Conservation (phyloP, 2,888 invertebrate species). For the Diplazon laetatorius region DNA sequence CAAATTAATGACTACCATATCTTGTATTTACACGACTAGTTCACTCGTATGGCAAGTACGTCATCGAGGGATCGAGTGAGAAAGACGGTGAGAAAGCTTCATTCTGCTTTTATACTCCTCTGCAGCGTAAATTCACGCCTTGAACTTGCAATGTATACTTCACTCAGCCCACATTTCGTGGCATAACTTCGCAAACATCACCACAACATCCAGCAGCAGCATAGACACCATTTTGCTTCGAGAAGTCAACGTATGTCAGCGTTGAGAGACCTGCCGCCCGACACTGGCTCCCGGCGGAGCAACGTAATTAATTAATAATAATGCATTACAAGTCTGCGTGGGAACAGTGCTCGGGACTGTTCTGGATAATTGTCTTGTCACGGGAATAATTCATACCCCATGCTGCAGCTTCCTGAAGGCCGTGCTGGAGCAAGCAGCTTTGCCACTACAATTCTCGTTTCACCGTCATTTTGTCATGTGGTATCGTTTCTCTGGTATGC, state of each 20-base stretch:
- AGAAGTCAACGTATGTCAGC: conserved; percentile 33
- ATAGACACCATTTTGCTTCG: conserved; percentile 18
- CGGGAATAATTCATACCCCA: conserved; percentile 73
- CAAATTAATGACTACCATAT: conserved; percentile 19
- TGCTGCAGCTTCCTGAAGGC: conserved; percentile 15
- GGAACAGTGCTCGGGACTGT: conserved; percentile 70
- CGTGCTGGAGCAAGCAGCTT: background rate
- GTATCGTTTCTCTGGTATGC: background rate
- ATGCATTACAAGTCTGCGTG: conserved; percentile 75
- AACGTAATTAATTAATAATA: conserved; percentile 76
- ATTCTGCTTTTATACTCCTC: conserved; percentile 45
- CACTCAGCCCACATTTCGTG: conserved; percentile 31
- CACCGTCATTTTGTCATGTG: conserved; percentile 9
- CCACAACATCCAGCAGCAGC: conserved; percentile 24
- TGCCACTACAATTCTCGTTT: conserved; percentile 31
- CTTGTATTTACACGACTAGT: conserved; percentile 58
- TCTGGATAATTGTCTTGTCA: conserved; percentile 67
- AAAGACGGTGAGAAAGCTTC: conserved; percentile 46
- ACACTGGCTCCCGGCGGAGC: conserved; percentile 10
- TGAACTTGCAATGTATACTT: conserved; percentile 45
- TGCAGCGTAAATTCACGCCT: conserved; percentile 41
- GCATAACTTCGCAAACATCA: conserved; percentile 34
- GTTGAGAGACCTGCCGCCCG: conserved; percentile 10
- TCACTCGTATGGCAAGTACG: conserved; percentile 53
- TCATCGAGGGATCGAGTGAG: conserved; percentile 50